phyloP scores from a whole-genome alignment of 2,797 vertebrate genomes.

The Clarias pachynema region DNA sequence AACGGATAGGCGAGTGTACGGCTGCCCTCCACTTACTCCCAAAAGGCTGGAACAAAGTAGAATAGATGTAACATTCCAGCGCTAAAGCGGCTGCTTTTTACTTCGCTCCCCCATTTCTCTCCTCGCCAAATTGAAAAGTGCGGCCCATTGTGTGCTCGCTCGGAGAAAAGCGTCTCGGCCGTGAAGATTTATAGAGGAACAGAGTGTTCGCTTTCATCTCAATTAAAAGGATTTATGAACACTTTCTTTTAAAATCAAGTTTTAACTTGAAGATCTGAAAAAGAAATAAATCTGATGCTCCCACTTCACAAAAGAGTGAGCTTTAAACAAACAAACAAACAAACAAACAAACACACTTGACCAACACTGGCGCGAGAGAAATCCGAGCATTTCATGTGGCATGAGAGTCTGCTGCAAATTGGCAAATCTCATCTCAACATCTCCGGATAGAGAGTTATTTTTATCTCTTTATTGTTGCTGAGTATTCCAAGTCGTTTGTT shows the following conservation, averaged over 20 bases:
- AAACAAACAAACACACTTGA: neutral
- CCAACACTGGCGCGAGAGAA: neutral
- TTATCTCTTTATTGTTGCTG: conserved; percentile 19
- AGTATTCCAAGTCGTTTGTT: conserved; percentile 53
- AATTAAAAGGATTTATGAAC: conserved; percentile 65
- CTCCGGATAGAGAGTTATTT: conserved; percentile 61
- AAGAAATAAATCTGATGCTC: neutral
- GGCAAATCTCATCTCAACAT: conserved; percentile 65
- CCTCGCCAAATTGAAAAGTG: conserved; percentile 71
- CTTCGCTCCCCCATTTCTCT: conserved; percentile 62
- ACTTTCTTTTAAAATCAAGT: conserved; percentile 50
- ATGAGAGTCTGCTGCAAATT: conserved; percentile 56
- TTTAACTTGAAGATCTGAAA: neutral
- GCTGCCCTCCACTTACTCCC: conserved; percentile 69
- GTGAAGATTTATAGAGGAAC: conserved; percentile 58
- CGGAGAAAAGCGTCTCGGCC: conserved; percentile 46
- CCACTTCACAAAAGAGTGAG: neutral
- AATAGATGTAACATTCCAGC: conserved; percentile 76
- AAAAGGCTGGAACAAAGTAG: conserved; percentile 79
- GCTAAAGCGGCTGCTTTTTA: conserved; percentile 66
- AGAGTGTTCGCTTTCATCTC: conserved; percentile 54
- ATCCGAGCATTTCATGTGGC: conserved; percentile 60
- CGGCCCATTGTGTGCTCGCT: conserved; percentile 56
- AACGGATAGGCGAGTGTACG: conserved; percentile 73
- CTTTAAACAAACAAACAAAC: neutral